A percentile compares a stretch with the other conserved stretches of the same genome.
phyloP scores from a whole-genome alignment of 2,113 vertebrate genomes.

The Corythoichthys intestinalis region DNA sequence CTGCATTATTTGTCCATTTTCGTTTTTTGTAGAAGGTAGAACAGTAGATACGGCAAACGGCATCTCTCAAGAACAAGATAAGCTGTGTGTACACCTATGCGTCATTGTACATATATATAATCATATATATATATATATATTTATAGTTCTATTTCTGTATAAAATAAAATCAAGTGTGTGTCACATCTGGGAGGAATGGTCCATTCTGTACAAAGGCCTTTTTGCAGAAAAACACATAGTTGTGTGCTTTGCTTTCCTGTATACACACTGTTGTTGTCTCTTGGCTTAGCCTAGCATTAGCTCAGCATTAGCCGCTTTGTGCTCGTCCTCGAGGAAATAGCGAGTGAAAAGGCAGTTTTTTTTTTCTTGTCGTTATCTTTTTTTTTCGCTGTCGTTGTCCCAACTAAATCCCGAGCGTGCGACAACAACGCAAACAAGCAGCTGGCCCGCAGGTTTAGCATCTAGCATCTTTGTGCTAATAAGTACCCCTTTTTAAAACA shows the following conservation, averaged over 20 bases:
- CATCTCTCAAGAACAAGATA: slow-evolving; percentile 66
- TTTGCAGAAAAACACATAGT: slow-evolving; percentile 56
- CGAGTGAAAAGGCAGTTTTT: slow-evolving; percentile 58
- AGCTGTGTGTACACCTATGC: slow-evolving; percentile 79
- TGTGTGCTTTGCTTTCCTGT: slow-evolving; percentile 66
- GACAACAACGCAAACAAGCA: background rate
- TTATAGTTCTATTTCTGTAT: slow-evolving; percentile 75
- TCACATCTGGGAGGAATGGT: slow-evolving; percentile 69
- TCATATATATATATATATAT: slow-evolving; percentile 67
- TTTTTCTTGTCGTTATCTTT: background rate
- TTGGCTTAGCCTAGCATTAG: background rate
- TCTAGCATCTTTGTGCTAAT: slow-evolving; percentile 68
- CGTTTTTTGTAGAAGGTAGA: slow-evolving; percentile 79
- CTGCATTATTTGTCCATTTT: slow-evolving; percentile 63
- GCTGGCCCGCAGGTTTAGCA: slow-evolving; percentile 48
- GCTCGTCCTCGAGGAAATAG: slow-evolving; percentile 27
- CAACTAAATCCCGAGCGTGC: slow-evolving; percentile 25
- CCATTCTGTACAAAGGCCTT: slow-evolving; percentile 78
- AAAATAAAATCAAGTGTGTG: slow-evolving; percentile 70
- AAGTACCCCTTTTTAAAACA: slow-evolving; percentile 42
- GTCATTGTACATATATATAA: slow-evolving; percentile 77
- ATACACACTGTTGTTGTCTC: slow-evolving; percentile 34
- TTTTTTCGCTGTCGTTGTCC: slow-evolving; percentile 43
- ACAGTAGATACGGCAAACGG: slow-evolving; percentile 82
- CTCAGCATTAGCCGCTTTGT: background rate